Percentiles rank a stretch among this genome's conserved stretches.
Evolutionary conservation across 64 coral and sea anemone genomes (phyloP).

Genomic region (Stichodactyla helianthus): DNA sequence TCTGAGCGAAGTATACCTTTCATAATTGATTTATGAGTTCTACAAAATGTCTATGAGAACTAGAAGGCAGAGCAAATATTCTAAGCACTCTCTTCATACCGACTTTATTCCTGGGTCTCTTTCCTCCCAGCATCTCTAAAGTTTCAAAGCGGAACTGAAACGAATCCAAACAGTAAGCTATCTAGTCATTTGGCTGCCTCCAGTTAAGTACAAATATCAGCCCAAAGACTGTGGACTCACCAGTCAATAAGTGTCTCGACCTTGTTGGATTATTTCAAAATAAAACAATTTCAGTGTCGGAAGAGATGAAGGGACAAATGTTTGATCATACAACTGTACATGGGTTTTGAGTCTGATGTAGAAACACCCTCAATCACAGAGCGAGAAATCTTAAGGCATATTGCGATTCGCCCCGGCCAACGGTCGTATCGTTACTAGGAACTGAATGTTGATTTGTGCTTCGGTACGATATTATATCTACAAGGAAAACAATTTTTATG

Average conservation of each 20-base stretch:
- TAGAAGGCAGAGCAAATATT: conserved; percentile 1
- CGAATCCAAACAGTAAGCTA: conserved; percentile 1
- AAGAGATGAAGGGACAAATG: neutral
- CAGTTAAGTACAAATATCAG: conserved; percentile 16
- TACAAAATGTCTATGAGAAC: conserved; percentile 20
- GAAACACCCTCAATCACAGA: neutral
- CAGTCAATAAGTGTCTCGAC: conserved; percentile 10
- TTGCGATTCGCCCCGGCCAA: too few species aligned
- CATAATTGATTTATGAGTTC: neutral
- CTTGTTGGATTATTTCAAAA: conserved; percentile 14
- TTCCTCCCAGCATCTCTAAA: neutral
- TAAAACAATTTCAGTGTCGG: neutral
- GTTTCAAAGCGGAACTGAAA: conserved; percentile 13
- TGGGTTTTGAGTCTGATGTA: neutral
- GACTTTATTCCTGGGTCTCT: neutral
- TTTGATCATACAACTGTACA: neutral
- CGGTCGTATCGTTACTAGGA: too few species aligned
- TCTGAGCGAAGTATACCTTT: neutral
- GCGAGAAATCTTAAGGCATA: too few species aligned
- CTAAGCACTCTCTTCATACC: neutral
- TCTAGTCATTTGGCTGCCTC: conserved; percentile 21
- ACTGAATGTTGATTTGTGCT: too few species aligned
- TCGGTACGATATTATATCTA: neutral
- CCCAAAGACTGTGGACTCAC: neutral
- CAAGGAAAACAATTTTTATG: neutral